Percentiles rank a stretch among this genome's conserved stretches.
phyloP scores from a whole-genome alignment of 2,888 invertebrate genomes.

The Tenthredo scrophulariae region DNA sequence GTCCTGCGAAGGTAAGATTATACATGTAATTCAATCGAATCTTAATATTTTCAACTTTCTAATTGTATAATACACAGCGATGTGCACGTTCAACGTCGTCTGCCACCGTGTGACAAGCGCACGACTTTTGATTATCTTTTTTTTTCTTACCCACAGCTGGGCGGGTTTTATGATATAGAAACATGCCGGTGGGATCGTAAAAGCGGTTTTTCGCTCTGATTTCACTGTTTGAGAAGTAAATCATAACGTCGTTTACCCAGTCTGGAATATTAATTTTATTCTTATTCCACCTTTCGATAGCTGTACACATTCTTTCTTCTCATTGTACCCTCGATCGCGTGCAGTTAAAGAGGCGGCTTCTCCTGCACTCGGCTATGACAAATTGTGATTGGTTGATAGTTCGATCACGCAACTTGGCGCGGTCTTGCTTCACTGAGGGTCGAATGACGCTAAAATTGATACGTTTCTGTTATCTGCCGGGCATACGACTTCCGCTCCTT shows the following conservation, averaged over 20 bases:
- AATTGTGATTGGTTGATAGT: conserved; percentile 34
- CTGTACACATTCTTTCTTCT: conserved; percentile 1
- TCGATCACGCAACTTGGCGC: conserved; percentile 40
- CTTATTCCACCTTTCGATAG: background rate
- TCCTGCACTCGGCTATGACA: conserved; percentile 43
- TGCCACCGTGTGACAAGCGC: conserved; percentile 68
- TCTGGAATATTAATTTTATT: conserved; percentile 14
- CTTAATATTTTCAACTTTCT: conserved; percentile 28
- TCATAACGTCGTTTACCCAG: background rate
- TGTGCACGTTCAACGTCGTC: conserved; percentile 65
- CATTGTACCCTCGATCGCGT: conserved; percentile 23
- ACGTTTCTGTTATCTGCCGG: background rate
- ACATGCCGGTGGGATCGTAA: background rate
- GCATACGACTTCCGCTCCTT: background rate
- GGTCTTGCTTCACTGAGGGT: background rate
- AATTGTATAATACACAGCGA: background rate
- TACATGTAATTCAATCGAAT: conserved; percentile 9
- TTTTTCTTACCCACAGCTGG: conserved; percentile 45
- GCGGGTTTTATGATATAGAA: conserved; percentile 15
- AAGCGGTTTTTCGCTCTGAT: background rate
- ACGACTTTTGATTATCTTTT: conserved; percentile 28
- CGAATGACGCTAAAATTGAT: conserved; percentile 11
- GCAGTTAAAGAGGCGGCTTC: conserved; percentile 42
- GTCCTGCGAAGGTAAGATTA: conserved; percentile 13
- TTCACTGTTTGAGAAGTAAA: background rate